Conservation (phyloP, 2,797 vertebrate genomes). For the Avahi laniger region DNA sequence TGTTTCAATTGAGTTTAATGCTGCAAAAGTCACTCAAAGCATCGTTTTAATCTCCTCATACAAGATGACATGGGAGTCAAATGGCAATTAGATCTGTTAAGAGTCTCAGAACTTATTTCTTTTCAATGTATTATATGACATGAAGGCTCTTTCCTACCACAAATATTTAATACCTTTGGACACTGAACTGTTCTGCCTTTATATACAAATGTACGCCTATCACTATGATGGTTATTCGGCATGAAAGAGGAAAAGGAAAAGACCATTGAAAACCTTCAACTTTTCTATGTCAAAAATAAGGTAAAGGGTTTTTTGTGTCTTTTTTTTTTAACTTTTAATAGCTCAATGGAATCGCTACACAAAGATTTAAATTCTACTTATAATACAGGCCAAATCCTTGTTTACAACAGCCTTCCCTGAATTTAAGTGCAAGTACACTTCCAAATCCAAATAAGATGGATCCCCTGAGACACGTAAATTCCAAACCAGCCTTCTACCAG, state of each 20-base stretch:
- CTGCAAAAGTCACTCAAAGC: neutral
- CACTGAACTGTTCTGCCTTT: neutral
- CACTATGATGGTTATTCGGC: neutral
- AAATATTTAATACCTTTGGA: neutral
- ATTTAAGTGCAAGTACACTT: constrained; percentile 19
- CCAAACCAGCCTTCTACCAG: neutral
- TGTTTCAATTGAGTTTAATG: neutral
- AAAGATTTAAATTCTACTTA: constrained; percentile 53
- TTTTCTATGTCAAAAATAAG: constrained; percentile 25
- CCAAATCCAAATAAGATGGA: constrained; percentile 30
- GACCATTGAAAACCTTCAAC: neutral
- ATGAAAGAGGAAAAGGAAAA: neutral
- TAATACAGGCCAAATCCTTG: constrained; percentile 5
- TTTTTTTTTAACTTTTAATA: neutral
- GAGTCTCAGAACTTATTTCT: neutral
- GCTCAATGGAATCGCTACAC: neutral
- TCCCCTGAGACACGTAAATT: neutral
- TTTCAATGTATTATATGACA: neutral
- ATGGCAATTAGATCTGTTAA: neutral
- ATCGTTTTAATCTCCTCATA: neutral
- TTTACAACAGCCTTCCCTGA: constrained; percentile 36
- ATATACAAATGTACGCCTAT: neutral
- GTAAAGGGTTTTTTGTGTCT: neutral
- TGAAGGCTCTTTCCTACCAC: neutral
- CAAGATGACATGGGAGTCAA: neutral